Percentiles rank a stretch among this genome's conserved stretches.
These are phyloP conservation scores for Acronicta leporina DNA, from an alignment of 2,888 invertebrate species.

Conservation along the genomic window DNA sequence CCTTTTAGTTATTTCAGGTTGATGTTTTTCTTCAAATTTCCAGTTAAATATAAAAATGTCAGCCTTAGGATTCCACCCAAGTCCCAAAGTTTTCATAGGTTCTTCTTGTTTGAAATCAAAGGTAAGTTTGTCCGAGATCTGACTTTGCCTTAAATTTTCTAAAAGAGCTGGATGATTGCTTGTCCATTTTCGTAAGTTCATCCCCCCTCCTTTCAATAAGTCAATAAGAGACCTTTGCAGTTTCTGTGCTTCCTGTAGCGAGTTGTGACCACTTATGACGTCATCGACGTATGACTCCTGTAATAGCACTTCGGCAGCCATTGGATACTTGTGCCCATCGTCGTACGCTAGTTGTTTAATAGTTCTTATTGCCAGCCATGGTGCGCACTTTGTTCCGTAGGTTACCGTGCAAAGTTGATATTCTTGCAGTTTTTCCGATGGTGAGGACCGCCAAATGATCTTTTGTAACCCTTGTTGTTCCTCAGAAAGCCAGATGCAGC, in stretches of 20 bases:
- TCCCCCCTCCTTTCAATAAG: conserved; percentile 6
- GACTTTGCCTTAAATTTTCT: neutral
- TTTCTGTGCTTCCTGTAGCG: neutral
- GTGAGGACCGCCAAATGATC: conserved; percentile 24
- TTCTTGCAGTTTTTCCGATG: neutral
- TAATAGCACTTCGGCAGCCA: neutral
- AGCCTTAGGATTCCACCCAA: conserved; percentile 28
- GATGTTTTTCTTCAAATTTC: neutral
- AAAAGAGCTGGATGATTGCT: conserved; percentile 6
- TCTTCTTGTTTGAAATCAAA: conserved; percentile 33
- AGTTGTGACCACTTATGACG: conserved; percentile 3
- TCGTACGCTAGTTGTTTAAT: conserved; percentile 27
- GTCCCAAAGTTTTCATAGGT: conserved; percentile 27
- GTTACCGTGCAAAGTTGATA: conserved; percentile 19
- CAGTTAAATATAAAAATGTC: conserved; percentile 34
- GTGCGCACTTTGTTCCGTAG: conserved; percentile 16
- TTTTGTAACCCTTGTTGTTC: conserved; percentile 40
- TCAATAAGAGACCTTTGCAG: conserved; percentile 2
- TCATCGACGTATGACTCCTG: conserved; percentile 13
- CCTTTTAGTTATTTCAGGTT: conserved; percentile 22
- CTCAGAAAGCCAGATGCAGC: conserved; percentile 24
- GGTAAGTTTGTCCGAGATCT: conserved; percentile 5
- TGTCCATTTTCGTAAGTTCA: conserved; percentile 16
- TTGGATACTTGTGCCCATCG: conserved; percentile 15
- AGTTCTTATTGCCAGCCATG: conserved; percentile 19